Percentiles rank a stretch among this genome's conserved stretches.
These are phyloP conservation scores for Tribolium madens DNA, from an alignment of 1,140 invertebrate species.

Conservation along the genomic window DNA sequence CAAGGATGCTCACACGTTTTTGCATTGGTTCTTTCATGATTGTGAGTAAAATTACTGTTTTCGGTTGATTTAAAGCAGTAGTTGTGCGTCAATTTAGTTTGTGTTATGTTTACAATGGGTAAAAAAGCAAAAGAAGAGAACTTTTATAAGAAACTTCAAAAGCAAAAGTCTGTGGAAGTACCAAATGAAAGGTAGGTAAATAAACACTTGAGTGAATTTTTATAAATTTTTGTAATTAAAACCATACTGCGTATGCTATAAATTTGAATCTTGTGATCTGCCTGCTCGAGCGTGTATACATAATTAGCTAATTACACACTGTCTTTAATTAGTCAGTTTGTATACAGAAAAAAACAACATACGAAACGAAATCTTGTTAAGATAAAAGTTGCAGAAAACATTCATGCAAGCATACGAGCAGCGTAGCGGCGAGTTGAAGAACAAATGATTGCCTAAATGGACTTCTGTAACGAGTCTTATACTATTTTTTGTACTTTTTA, in stretches of 20 bases:
- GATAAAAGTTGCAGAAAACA: too few relatives aligned
- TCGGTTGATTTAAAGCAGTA: background rate
- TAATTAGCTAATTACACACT: slow-evolving; percentile 5
- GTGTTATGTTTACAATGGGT: background rate
- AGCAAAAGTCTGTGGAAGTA: slow-evolving; percentile 29
- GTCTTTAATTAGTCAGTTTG: background rate
- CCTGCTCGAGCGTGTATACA: background rate
- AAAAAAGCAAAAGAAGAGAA: slow-evolving; percentile 11
- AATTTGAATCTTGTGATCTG: background rate
- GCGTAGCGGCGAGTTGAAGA: too few relatives aligned
- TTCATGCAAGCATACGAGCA: too few relatives aligned
- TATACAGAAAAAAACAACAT: background rate
- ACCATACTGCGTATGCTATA: background rate
- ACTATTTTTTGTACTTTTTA: too few relatives aligned
- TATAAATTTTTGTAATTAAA: too few relatives aligned
- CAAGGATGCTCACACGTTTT: background rate
- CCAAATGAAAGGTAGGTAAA: slow-evolving; percentile 28
- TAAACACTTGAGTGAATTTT: background rate
- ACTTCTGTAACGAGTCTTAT: too few relatives aligned
- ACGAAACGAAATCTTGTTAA: too few relatives aligned
- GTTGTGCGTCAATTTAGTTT: slow-evolving; percentile 5
- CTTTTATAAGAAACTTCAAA: slow-evolving; percentile 23
- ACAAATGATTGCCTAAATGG: too few relatives aligned
- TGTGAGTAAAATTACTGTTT: background rate
- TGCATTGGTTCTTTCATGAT: background rate